These are phyloP conservation scores for Apamea anceps DNA, from an alignment of 2,888 invertebrate genomes.

Conservation along the genomic window DNA sequence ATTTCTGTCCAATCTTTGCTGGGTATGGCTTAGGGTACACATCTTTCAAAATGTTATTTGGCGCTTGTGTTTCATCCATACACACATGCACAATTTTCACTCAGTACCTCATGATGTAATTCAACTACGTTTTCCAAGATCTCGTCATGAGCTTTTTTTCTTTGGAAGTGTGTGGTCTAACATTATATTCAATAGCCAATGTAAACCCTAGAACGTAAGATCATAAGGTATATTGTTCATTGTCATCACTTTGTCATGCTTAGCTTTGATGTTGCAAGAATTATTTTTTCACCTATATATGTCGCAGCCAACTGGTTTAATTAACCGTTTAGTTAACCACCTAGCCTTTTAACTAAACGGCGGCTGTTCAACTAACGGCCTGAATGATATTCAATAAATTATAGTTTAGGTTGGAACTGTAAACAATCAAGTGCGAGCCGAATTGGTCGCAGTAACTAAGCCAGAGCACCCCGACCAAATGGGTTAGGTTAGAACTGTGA, in stretches of 20 bases:
- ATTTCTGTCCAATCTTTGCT: conserved; percentile 82
- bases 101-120: conserved; percentile 25
- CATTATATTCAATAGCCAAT: conserved; percentile 17
- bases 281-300: conserved; percentile 15
- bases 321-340: too few species aligned
- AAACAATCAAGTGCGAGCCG: too few species aligned
- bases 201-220: conserved; percentile 31
- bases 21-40: conserved; percentile 86
- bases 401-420: too few species aligned
- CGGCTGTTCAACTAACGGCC: too few species aligned
- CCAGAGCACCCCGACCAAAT: too few species aligned
- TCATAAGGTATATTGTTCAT: conserved; percentile 38
- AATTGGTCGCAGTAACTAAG: too few species aligned
- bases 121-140: conserved; percentile 17
- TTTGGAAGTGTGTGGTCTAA: conserved; percentile 32
- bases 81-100: conserved; percentile 57
- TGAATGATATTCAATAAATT: too few species aligned
- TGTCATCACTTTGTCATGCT: conserved; percentile 43
- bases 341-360: too few species aligned
- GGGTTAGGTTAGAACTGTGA: too few species aligned
- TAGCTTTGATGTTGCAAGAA: conserved; percentile 52
- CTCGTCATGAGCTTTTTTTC: conserved; percentile 18
- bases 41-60: conserved; percentile 84
- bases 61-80: conserved; percentile 64
- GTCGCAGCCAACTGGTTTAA: too few species aligned